Evolutionary conservation across 2,113 vertebrate genomes (phyloP).

Genomic region (Pagrus major): DNA sequence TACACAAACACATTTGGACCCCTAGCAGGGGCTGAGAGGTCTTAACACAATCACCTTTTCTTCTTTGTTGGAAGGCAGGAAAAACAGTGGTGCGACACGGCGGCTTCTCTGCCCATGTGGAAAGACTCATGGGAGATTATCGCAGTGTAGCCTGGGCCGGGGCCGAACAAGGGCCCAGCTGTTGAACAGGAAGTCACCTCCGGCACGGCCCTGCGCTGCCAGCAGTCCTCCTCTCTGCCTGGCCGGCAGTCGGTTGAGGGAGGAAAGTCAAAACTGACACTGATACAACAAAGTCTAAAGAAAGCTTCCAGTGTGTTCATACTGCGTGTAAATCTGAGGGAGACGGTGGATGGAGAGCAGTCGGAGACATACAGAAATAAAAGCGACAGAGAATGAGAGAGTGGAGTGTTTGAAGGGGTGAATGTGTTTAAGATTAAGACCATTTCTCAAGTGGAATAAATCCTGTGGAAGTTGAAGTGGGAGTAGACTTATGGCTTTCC

Average conservation of each 20-base stretch:
- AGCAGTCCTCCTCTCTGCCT: slow-evolving; percentile 58
- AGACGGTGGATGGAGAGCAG: slow-evolving; percentile 25
- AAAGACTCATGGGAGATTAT: slow-evolving; percentile 83
- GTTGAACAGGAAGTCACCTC: slow-evolving; percentile 84
- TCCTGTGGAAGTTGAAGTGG: slow-evolving; percentile 20
- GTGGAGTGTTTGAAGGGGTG: slow-evolving; percentile 32
- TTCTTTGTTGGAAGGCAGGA: slow-evolving; percentile 80
- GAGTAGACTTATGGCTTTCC: slow-evolving; percentile 31
- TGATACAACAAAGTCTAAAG: slow-evolving; percentile 76
- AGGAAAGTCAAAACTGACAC: slow-evolving; percentile 72
- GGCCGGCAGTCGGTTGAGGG: slow-evolving; percentile 49
- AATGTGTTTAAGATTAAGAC: slow-evolving; percentile 36
- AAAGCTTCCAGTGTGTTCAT: slow-evolving; percentile 77
- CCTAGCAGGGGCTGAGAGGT: slow-evolving; percentile 61
- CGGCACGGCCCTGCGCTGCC: slow-evolving; percentile 68
- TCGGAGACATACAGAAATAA: slow-evolving; percentile 1
- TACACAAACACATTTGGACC: slow-evolving; percentile 74
- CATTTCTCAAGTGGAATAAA: slow-evolving; percentile 63
- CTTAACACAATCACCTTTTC: slow-evolving; percentile 83
- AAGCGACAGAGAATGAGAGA: not conserved
- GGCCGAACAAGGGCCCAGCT: slow-evolving; percentile 77
- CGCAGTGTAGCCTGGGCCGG: slow-evolving; percentile 58
- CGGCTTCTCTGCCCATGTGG: slow-evolving; percentile 79
- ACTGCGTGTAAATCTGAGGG: slow-evolving; percentile 48
- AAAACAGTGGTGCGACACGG: slow-evolving; percentile 78